A percentile compares a stretch with the other conserved stretches of the same genome.
phyloP scores from a whole-genome alignment of 2,113 vertebrate genomes.

The Sebastes schlegelii region DNA sequence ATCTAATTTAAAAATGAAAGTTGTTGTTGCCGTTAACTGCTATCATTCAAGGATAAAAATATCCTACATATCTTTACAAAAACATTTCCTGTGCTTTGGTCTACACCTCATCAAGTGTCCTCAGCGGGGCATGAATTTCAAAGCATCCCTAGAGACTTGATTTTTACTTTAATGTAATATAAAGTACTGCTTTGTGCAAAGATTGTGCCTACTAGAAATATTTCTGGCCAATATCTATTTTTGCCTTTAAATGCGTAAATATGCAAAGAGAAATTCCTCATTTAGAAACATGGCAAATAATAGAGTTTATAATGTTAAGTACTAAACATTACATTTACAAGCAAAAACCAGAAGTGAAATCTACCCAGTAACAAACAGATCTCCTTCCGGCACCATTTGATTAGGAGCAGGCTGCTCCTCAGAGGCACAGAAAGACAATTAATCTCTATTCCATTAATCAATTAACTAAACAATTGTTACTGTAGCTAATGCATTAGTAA shows the following conservation, averaged over 20 bases:
- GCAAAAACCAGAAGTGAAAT: not conserved
- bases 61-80: not conserved
- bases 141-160: not conserved
- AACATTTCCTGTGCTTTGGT: constrained; percentile 11
- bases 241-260: not conserved
- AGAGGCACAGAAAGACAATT: constrained; percentile 14
- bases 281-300: not conserved
- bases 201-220: not conserved
- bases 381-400: not conserved
- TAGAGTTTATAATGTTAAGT: not conserved
- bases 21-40: not conserved
- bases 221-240: not conserved
- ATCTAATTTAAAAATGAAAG: not conserved
- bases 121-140: not conserved
- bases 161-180: not conserved
- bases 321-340: not conserved
- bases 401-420: constrained; percentile 1
- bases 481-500: constrained; percentile 5
- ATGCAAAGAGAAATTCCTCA: not conserved
- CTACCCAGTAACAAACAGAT: not conserved
- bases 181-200: not conserved
- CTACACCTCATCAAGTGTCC: not conserved
- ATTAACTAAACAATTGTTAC: constrained; percentile 27
- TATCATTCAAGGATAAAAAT: constrained; percentile 1
- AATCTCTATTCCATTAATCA: constrained; percentile 43